Evolutionary conservation across 2,113 vertebrate genomes (phyloP).

Genomic region (Ciconia boyciana): DNA sequence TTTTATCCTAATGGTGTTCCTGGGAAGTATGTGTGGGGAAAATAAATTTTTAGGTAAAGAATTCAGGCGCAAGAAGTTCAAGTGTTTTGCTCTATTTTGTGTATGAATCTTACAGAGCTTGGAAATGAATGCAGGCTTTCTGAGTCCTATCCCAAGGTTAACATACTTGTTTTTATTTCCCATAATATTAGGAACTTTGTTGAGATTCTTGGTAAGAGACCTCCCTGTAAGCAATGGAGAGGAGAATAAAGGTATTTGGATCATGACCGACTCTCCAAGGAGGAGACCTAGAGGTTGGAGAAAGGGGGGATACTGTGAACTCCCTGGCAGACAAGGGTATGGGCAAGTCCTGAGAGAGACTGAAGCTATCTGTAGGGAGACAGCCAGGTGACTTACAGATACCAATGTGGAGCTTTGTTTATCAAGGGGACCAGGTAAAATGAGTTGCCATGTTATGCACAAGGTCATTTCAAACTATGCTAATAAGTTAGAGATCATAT

Average conservation of each 20-base stretch:
- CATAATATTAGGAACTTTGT: background rate
- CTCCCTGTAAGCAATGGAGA: background rate
- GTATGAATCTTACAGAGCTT: background rate
- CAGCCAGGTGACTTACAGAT: background rate
- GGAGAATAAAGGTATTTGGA: background rate
- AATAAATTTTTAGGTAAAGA: background rate
- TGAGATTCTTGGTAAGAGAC: background rate
- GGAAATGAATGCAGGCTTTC: background rate
- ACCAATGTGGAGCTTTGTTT: background rate
- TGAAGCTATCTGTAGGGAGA: background rate
- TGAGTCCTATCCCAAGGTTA: background rate
- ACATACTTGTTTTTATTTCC: background rate
- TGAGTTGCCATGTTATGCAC: background rate
- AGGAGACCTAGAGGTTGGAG: background rate
- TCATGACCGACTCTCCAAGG: background rate
- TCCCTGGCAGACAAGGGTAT: background rate
- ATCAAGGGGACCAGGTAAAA: background rate
- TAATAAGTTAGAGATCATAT: background rate
- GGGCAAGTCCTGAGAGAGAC: background rate
- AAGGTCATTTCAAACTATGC: background rate
- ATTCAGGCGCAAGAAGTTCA: rapidly evolving
- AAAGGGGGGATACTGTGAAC: background rate
- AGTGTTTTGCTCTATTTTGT: background rate
- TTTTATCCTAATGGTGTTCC: background rate
- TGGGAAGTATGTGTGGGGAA: background rate